These are phyloP conservation scores for Eupithecia dodoneata DNA, from an alignment of 2,888 invertebrate species.

Conservation along the genomic window DNA sequence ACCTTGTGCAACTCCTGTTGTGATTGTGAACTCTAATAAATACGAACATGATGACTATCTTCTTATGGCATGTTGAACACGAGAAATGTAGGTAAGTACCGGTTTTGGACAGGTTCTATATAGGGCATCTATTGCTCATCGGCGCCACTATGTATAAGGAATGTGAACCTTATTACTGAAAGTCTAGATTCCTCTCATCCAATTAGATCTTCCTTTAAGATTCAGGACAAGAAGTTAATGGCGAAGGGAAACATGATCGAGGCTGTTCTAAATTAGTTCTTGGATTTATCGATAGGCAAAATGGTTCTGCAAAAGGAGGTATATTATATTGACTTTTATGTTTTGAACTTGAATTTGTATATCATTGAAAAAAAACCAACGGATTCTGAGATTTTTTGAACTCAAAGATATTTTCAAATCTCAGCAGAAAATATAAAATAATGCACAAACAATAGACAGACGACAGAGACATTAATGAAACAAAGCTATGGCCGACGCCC, in stretches of 20 bases:
- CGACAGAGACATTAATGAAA: neutral
- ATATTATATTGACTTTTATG: neutral
- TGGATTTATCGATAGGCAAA: neutral
- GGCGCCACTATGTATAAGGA: conserved; percentile 33
- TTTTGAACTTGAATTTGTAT: neutral
- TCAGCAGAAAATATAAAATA: neutral
- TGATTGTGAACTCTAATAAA: neutral
- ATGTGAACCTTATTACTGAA: conserved; percentile 32
- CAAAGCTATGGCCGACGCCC: neutral
- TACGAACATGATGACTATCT: neutral
- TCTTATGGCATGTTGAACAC: neutral
- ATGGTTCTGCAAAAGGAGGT: neutral
- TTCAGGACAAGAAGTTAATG: conserved; percentile 1
- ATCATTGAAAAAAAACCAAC: neutral
- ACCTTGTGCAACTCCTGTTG: neutral
- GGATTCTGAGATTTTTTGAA: neutral
- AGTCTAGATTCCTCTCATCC: conserved; percentile 37
- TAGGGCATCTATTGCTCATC: conserved; percentile 3
- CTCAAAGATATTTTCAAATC: neutral
- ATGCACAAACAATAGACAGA: neutral
- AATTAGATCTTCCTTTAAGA: conserved; percentile 39
- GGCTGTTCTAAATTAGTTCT: neutral
- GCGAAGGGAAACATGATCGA: neutral
- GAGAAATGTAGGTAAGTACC: conserved; percentile 1
- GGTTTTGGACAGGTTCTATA: neutral